Evolutionary conservation across 64 coral and sea anemone species (phyloP), one percentile per base, ranked within the genome.

Genomic region (Trachythela sp.): DNA sequence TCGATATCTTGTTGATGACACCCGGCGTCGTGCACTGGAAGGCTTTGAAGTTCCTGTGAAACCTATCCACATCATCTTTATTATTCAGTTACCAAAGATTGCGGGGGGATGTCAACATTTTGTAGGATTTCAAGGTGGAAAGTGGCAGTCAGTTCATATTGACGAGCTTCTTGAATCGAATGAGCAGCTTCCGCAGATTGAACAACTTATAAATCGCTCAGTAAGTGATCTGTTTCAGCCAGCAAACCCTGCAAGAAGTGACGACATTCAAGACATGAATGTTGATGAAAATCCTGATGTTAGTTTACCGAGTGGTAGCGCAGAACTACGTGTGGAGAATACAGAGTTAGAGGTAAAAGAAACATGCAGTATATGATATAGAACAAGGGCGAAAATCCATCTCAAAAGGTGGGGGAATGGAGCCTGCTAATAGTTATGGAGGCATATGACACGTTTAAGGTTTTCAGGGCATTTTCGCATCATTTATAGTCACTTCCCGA

Each of bases 71-170:
- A 90, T 93, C 8, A 39, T 97, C 2, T 58, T 97, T 17, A 90
- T 97, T 22, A 88, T 97, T 6, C 94, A 93, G 54, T 50, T 97
- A 70, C 48, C 92, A 29, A 92, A 89, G 29, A 91, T 97, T 36
- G 88, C 89, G 27, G 92, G 89, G 39, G 86, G 89, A 8, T 97
- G 89, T 67, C 87, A 68, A 14, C 70, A 89, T 27, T 97, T 97
- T 70, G 87, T 97, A 70, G 86, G 89, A 3, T 92, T 93, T 67
- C 94, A 97, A 70, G 89, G 94, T 70, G 91, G 91, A 86, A 51
- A 42, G 9, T 97, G 94, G 94, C 34, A 83, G 43, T 97, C 92
- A 7, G 84, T 87, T 60, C 92, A 97, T 84, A 97, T 97, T 51
- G 94, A 97, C 70, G 94, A 97, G 39, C 84, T 97, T 32, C 88